A percentile compares a stretch with the other conserved stretches of the same genome.
phyloP scores from a whole-genome alignment of 2,888 invertebrate genomes.

The Ischnura elegans region DNA sequence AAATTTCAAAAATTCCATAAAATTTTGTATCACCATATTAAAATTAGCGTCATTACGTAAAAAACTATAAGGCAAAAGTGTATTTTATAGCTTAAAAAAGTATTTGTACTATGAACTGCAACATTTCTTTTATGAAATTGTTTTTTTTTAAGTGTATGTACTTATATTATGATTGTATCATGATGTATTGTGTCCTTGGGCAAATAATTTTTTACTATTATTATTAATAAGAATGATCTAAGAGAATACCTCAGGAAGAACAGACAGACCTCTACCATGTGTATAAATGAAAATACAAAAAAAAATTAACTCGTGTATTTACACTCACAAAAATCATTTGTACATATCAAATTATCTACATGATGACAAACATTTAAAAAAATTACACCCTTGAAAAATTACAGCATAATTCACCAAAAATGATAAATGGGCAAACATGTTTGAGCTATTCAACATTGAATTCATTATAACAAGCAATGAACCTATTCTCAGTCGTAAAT shows the following conservation, averaged over 20 bases:
- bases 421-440: neutral
- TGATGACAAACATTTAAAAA: neutral
- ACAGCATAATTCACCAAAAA: neutral
- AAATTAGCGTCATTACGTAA: no score
- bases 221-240: neutral
- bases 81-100: no score
- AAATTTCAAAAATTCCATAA: no score
- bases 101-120: no score
- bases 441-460: neutral
- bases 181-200: no score
- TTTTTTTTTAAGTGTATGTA: no score
- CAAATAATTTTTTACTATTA: no score
- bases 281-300: neutral
- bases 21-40: no score
- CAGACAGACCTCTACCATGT: neutral
- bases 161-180: no score
- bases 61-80: no score
- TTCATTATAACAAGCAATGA: neutral
- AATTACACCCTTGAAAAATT: neutral
- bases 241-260: neutral
- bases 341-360: conserved; percentile 7
- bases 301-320: conserved; percentile 1
- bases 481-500: neutral
- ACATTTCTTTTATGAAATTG: no score
- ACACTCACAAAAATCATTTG: neutral